Evolutionary conservation across 2,113 vertebrate species (phyloP), one percentile per base, ranked within the genome.

Genomic region (Takifugu flavidus): DNA sequence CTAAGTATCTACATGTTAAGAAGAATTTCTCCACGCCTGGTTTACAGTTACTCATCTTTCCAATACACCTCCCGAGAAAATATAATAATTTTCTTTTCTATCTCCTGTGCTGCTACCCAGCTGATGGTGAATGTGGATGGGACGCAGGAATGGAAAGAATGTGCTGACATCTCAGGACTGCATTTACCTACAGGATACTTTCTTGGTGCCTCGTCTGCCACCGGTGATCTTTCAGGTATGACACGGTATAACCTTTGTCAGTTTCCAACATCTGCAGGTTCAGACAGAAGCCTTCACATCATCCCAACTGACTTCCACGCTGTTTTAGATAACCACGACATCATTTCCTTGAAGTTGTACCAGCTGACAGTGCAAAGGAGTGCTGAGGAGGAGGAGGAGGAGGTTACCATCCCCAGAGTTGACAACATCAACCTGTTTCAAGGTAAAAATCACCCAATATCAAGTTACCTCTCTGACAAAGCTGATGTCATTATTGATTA

Each of bases 281-380:
- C 47, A 5, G 20, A n/a, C 4, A 7, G n/a, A 1, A 7, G 13
- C 15, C 2, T n/a, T 7, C 5, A 13, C 4, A 5, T n/a, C 5
- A 2, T n/a, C 45, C 45, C 0, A 3, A 14, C 13, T 25, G 5
- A n/a, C 47, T 1, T 45, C 14, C 25, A 1, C 58, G 15, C 62
- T 47, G 14, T 53, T 67, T 3, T 68, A 98, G 96, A 99, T 82
- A 98, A 98, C 78, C 96, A 99, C 0, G 95, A 99, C 72, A 78
- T 99, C 77, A 91, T 98, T 69, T 98, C 96, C 0, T 75, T 99
- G 80, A 99, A 96, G 86, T 54, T 98, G 53, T 99, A 93, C 82
- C 92, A 98, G 83, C 90, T 98, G 78, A 93, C 91, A 0, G 91
- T 94, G 26, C 89, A 94, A 52, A 75, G 88, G 50, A 91, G 79